Conservation (phyloP, 2,797 vertebrate species). For the Pantherophis alleghaniensis region DNA sequence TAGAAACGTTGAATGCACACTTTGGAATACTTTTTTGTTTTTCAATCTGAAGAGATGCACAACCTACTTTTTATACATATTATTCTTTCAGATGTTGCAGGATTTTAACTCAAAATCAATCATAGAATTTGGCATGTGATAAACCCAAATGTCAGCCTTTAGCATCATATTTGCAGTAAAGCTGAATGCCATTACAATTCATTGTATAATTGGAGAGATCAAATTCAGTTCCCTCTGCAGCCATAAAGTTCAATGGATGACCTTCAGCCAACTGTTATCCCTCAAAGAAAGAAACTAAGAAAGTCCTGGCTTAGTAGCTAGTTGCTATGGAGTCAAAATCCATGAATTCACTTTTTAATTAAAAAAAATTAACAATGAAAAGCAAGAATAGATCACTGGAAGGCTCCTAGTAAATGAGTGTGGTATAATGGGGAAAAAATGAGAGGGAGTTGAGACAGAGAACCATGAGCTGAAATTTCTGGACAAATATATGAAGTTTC, state of each 20-base stretch:
- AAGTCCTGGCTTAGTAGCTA: not conserved
- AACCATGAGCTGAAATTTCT: not conserved
- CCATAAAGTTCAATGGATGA: not conserved
- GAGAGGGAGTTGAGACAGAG: not conserved
- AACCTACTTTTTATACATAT: not conserved
- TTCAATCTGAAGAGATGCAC: not conserved
- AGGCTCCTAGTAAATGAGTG: not conserved
- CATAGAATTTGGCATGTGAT: not conserved
- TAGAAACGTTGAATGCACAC: not conserved
- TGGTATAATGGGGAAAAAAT: not conserved
- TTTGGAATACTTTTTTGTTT: not conserved
- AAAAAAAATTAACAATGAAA: not conserved
- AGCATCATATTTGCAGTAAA: not conserved
- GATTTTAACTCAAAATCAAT: not conserved
- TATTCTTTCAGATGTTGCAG: not conserved
- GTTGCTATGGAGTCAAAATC: not conserved
- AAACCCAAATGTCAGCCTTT: not conserved
- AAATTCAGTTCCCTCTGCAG: not conserved
- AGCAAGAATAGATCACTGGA: not conserved
- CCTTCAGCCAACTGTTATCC: not conserved
- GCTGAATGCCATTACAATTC: not conserved
- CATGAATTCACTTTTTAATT: not conserved
- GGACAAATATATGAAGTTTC: not conserved
- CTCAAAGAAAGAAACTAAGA: not conserved
- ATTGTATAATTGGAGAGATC: not conserved